A percentile compares a stretch with the other conserved stretches of the same genome.
phyloP scores from a whole-genome alignment of 2,113 vertebrate genomes.

The Strigops habroptila region DNA sequence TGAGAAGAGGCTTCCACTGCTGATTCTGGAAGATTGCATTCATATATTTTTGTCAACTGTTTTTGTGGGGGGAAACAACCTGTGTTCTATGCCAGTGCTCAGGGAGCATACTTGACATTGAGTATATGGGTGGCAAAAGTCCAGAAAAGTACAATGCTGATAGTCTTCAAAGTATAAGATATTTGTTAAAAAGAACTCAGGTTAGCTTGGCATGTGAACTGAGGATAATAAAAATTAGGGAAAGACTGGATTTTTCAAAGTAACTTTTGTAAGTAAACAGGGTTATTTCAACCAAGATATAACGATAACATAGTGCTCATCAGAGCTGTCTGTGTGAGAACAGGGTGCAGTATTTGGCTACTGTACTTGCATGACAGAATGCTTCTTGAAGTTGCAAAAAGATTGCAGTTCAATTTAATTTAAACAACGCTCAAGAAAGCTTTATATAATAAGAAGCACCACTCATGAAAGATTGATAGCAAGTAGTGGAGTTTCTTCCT shows the following conservation, averaged over 20 bases:
- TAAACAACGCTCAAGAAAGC: background rate
- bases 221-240: background rate
- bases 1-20: background rate
- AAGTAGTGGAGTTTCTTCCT: background rate
- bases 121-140: background rate
- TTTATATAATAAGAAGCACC: background rate
- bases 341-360: background rate
- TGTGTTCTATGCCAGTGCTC: background rate
- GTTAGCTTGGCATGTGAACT: background rate
- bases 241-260: background rate
- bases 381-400: background rate
- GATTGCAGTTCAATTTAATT: background rate
- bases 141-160: accelerated
- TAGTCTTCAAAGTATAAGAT: background rate
- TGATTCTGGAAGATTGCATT: background rate
- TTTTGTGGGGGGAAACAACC: background rate
- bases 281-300: background rate
- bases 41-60: background rate
- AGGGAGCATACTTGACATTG: background rate
- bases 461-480: background rate
- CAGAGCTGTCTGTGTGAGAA: background rate
- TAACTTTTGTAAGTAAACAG: background rate
- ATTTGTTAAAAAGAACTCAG: background rate
- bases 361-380: background rate
- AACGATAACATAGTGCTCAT: background rate